Percentiles rank a stretch among this genome's conserved stretches.
phyloP scores from a whole-genome alignment of 2,888 invertebrate species.

The Conops quadrifasciatus region DNA sequence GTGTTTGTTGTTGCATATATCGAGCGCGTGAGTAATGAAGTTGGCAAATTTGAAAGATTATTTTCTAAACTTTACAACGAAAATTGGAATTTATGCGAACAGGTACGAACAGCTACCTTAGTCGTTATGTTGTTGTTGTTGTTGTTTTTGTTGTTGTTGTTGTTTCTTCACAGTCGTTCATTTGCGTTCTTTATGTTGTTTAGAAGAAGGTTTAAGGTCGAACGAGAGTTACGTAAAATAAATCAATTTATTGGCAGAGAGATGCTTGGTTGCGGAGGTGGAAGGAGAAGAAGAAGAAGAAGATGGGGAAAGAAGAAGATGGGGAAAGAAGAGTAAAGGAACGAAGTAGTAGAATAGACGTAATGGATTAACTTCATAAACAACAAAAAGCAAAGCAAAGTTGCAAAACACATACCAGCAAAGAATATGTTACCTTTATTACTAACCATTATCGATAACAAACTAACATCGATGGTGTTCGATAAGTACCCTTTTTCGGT shows the following conservation, averaged over 20 bases:
- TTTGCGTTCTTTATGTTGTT: neutral
- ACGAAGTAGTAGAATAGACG: too few relatives aligned
- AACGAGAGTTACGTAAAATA: neutral
- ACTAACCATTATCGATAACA: too few relatives aligned
- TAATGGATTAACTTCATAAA: too few relatives aligned
- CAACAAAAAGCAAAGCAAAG: too few relatives aligned
- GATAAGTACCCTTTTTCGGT: too few relatives aligned
- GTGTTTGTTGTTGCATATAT: neutral
- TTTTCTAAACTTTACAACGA: conserved; percentile 5
- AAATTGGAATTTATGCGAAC: neutral
- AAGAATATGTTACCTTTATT: too few relatives aligned
- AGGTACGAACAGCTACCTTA: neutral
- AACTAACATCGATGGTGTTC: too few relatives aligned
- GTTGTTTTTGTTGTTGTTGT: neutral
- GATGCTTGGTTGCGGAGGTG: neutral
- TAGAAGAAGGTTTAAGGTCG: neutral
- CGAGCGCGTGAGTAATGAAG: conserved; percentile 16
- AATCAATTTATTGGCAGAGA: neutral
- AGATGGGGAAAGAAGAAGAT: too few relatives aligned
- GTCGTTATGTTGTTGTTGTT: neutral
- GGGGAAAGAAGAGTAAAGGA: too few relatives aligned
- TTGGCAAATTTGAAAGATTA: conserved; percentile 27
- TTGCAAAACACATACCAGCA: too few relatives aligned
- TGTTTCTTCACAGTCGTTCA: neutral
- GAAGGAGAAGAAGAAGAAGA: too few relatives aligned